Evolutionary conservation across 2,888 invertebrate genomes (phyloP), one percentile per base, ranked within the genome.

Genomic region (Nudaria mundana): DNA sequence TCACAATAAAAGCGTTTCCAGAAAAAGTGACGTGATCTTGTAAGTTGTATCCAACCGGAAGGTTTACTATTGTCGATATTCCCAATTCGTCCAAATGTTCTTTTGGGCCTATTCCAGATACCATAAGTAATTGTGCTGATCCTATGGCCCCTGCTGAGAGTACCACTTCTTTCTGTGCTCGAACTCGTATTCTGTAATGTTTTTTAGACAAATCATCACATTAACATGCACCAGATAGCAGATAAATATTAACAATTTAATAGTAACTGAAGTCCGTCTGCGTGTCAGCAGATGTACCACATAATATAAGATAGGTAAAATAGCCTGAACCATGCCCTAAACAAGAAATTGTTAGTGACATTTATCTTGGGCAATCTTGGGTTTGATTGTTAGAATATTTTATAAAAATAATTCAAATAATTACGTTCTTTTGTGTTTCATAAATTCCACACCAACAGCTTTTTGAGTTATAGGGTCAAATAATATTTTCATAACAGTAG

Each of bases 81-180:
- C 89, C 89, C 5, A 92, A 63, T 20, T 90, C 78, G 12, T 76
- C 61, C 3, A 95, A 77, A 63, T 94, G 92, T 0, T 91, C 81
- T 18, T 70, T 77, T 0, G 95, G 94, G 0, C 95, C 95, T 16
- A 97, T 84, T 7, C 97, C 97, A 0, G 96, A 96, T 8, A 97
- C 73, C 95, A 97, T 94, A 30, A 97, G 76, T 3, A 97, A 74
- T 68, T 97, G 97, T 0, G 97, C 96, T 1, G 95, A 94, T 53
- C 95, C 95, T 16, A 97, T 92, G 0, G 94, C 84, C 2, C 97
- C 97, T 0, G 95, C 95, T 5, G 94, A 92, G 16, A 97, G 76
- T 36, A 97, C 91, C 1, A 97, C 91, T 78, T 95, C 97, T 51
- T 93, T 94, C 8, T 85, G 90, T 2, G 94, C 95, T 3, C 76